Evolutionary conservation across 2,888 invertebrate species (phyloP), one percentile per base, ranked within the genome.

Genomic region (Pterostichus madidus): DNA sequence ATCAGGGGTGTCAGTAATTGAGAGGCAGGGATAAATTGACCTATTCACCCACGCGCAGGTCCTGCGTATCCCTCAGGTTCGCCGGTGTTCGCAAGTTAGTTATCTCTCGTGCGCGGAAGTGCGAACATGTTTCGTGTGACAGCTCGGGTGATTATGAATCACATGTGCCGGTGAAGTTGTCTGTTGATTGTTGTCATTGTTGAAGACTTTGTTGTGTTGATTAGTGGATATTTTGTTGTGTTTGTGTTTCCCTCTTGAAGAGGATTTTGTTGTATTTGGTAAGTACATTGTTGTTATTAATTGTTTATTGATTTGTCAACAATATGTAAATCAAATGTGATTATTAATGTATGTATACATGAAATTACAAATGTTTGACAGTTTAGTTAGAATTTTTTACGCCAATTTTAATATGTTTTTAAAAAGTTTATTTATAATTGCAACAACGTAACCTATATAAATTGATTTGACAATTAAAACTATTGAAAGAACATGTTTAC

Each of bases 11-110:
- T 81, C 44, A 24, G 56, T 81, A 81, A 81, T 81, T 81, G 75
- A 75, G 81, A 75, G n/a, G 59, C 81, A 46, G 24, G 73, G 52
- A 52, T 81, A 81, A 81, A 81, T 81, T 81, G 73, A 81, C 81
- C 81, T 81, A 81, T 75, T 59, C 49, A 52, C 13, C 44, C 52
- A 24, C 31, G 75, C 75, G 75, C 75, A 75, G 17, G 75, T 75
- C 75, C 7, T n/a, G 32, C 24, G 8, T 46, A 44, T 44, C 32
- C 32, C 75, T 11, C 13, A 52, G 52, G 31, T 49, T 52, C n/a
- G 6, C 75, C 31, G 24, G 52, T 75, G 49, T 49, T 32, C 10
- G 15, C 46, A 13, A 7, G 24, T 73, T 46, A 73, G 73, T 73
- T 24, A 11, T 73, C 15, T 53, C 71, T 56, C 73, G 73, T 80